These are phyloP conservation scores for Toxotes lorentzi DNA, from an alignment of 2,797 vertebrate genomes.

Conservation along the genomic window DNA sequence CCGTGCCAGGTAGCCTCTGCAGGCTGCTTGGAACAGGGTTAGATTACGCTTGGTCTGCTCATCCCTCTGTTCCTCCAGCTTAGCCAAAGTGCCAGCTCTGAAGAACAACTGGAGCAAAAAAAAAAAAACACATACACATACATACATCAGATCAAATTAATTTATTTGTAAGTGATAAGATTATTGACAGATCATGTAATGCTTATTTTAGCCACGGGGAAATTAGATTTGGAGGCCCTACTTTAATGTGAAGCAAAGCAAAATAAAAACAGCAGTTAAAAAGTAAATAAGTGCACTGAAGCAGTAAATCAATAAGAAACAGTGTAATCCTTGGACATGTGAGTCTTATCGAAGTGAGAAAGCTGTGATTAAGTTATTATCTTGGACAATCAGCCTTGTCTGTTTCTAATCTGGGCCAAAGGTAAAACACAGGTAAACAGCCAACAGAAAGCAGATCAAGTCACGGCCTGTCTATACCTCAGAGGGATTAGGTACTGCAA, in stretches of 20 bases:
- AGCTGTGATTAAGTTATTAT: slow-evolving; percentile 75
- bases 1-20: slow-evolving; percentile 94
- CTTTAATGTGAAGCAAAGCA: slow-evolving; percentile 32
- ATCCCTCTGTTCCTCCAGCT: slow-evolving; percentile 95
- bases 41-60: slow-evolving; percentile 94
- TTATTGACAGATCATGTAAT: slow-evolving; percentile 31
- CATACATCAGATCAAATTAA: slow-evolving; percentile 19
- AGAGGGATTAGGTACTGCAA: slow-evolving; percentile 42
- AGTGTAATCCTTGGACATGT: slow-evolving; percentile 70
- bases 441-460: slow-evolving; percentile 53
- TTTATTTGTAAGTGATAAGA: slow-evolving; percentile 39
- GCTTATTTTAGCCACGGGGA: slow-evolving; percentile 38
- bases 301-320: slow-evolving; percentile 73
- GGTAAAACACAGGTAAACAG: slow-evolving; percentile 71
- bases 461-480: slow-evolving; percentile 46
- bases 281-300: slow-evolving; percentile 63
- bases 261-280: slow-evolving; percentile 55
- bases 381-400: slow-evolving; percentile 66
- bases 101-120: slow-evolving; percentile 93
- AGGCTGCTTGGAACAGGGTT: slow-evolving; percentile 92
- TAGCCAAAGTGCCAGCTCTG: slow-evolving; percentile 92
- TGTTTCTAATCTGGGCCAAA: slow-evolving; percentile 74
- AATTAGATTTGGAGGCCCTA: slow-evolving; percentile 28
- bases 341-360: slow-evolving; percentile 68
- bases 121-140: slow-evolving; percentile 9